Base-by-base conservation (phyloP, 2,113 vertebrate genomes). In the Istiophorus platypterus region DNA sequence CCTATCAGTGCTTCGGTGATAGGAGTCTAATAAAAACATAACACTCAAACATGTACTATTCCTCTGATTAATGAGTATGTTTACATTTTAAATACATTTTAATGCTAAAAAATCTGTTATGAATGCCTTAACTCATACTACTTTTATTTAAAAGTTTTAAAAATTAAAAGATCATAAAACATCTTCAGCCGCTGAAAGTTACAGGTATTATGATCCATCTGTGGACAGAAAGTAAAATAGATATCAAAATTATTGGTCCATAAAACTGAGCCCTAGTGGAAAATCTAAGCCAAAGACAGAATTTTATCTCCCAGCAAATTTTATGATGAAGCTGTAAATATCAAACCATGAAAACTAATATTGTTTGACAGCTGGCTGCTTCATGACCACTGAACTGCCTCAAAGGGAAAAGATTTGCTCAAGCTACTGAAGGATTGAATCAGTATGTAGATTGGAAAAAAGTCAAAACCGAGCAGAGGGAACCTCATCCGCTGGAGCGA, bases 241-340 rank as follows among this genome's bases (percentile, higher is more conserved):
- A 63, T 62, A 72, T 59, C 39, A 66, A 62, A 41, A 47, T 52
- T 2, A 45, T 22, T 75, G 62, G 39, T 77, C 62, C 24, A 62
- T 74, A 72, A 82, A 77, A 57, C 24, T 24, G 63, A 66, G 56
- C 62, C 1, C 1, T 12, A 39, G 42, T 63, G 51, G 26, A 70
- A 83, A 71, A 79, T 71, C 34, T 22, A 66, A 71, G n/a, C 14
- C 34, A 59, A 76, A 37, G 64, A 29, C 7, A 49, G 22, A 74
- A 70, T 15, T 66, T 67, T 42, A 84, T 82, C 37, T 78, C 9
- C 26, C 0, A 20, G 52, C 75, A 24, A 54, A 24, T 49, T 62
- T 81, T 76, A 76, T 67, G 57, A 77, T 61, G 29, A 26, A 15
- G 45, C 18, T 62, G 56, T 83, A 81, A 75, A 79, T 79, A 59